Evolutionary conservation across 1,140 invertebrate genomes (phyloP), one percentile per base, ranked within the genome.

Genomic region (Lucilia cuprina): DNA sequence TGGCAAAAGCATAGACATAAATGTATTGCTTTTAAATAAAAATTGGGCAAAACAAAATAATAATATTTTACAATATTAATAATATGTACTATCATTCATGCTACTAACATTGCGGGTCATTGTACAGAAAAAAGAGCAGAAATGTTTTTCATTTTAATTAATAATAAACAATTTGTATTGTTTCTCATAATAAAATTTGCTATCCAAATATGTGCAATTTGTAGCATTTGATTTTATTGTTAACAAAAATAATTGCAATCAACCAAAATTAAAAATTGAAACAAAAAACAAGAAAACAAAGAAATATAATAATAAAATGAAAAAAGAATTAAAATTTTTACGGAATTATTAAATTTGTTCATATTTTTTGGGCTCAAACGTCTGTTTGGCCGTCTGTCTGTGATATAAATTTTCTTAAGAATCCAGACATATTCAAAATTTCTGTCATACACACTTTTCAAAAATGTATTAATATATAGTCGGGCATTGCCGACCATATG

Each of bases 101-200:
- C 50, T 5, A 14, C 13, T 60, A 13, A 5, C 5, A 60, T 17
- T n/a, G 50, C 13, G 50, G 17, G 50, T 60, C 17, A 60, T 60
- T 60, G 50, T 30, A 30, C 25, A 30, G 25, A 1, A 30, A 30
- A 60, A 60, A 60, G 17, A n/a, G 2, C 50, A 0, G 17, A 60
- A 60, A 60, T 60, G 50, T 60, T 60, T 60, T 60, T 60, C 50
- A n/a, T 60, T 41, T 60, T 60, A 60, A 60, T 60, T 60, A 60
- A 60, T 14, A 60, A 60, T 60, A 60, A 60, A 60, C 50, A 60
- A 60, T 60, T 60, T 60, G 13, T 60, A 60, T 17, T 60, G 50
- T 60, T 60, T 60, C 13, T 13, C 50, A 14, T 14, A 60, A 60
- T 60, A 17, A 60, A 60, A 60, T 14, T 14, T 50, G 49, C 49